phyloP scores from a whole-genome alignment of 1,140 invertebrate species.

The Sweltsa coloradensis region DNA sequence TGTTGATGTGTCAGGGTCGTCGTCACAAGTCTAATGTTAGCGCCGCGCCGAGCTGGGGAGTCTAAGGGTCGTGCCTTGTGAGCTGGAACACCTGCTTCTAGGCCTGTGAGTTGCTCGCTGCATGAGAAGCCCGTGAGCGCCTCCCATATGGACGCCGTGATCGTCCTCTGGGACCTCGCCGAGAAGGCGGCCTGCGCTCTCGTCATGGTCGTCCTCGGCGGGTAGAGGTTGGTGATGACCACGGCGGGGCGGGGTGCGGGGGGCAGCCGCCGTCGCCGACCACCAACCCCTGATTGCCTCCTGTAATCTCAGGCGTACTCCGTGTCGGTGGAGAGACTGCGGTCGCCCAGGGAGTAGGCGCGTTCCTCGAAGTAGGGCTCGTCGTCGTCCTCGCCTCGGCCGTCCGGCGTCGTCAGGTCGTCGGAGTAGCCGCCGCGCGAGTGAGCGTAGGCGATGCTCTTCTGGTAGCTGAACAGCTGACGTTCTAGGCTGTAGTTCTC shows the following conservation, averaged over 20 bases:
- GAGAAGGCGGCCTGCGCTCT: background rate
- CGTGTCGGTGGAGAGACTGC: slow-evolving; percentile 53
- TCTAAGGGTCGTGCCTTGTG: too few relatives aligned
- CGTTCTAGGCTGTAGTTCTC: slow-evolving; percentile 78
- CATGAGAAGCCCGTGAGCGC: too few relatives aligned
- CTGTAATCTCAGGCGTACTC: slow-evolving; percentile 50
- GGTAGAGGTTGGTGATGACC: slow-evolving; percentile 10
- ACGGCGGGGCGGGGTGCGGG: slow-evolving; percentile 8
- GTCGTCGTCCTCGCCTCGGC: slow-evolving; percentile 19
- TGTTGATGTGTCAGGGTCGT: too few relatives aligned
- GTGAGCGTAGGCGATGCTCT: slow-evolving; percentile 66
- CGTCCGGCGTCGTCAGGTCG: slow-evolving; percentile 33
- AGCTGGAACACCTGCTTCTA: too few relatives aligned
- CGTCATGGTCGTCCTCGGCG: slow-evolving; percentile 20
- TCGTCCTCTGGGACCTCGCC: too few relatives aligned
- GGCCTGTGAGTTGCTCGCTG: too few relatives aligned
- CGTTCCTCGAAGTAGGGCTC: slow-evolving; percentile 25
- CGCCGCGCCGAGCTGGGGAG: too few relatives aligned
- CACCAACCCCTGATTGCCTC: background rate
- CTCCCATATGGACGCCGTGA: too few relatives aligned
- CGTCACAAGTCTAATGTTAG: too few relatives aligned
- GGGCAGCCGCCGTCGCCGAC: background rate
- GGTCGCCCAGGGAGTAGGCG: slow-evolving; percentile 36
- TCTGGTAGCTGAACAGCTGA: slow-evolving; percentile 78
- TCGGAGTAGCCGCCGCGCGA: slow-evolving; percentile 36